Conservation (phyloP, 2,888 invertebrate genomes). For the Amorpha juglandis region DNA sequence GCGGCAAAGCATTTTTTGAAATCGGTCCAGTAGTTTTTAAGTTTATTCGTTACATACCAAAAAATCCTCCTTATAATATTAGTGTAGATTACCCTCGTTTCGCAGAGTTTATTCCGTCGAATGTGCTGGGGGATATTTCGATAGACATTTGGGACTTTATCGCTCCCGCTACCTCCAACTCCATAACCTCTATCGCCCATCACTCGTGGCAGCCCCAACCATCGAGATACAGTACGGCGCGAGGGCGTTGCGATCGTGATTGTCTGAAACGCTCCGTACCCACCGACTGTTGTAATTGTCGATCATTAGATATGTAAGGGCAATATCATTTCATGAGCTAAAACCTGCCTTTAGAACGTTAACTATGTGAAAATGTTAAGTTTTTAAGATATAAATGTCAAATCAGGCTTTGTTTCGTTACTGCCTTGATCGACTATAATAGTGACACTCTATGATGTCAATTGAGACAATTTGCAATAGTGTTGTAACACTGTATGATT, state of each 20-base stretch:
- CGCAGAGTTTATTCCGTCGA: too few relatives aligned
- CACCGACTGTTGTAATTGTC: conserved; percentile 58
- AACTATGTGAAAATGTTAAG: neutral
- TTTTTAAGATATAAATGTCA: neutral
- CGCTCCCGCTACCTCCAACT: neutral
- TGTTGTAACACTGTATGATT: too few relatives aligned
- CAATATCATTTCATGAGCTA: conserved; percentile 34
- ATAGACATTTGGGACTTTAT: neutral
- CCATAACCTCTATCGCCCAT: conserved; percentile 30
- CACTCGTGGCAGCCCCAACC: conserved; percentile 40
- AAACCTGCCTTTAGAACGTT: neutral
- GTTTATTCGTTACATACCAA: too few relatives aligned
- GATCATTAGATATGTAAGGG: conserved; percentile 55
- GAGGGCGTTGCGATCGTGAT: conserved; percentile 67
- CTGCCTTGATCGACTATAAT: too few relatives aligned
- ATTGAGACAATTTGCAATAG: too few relatives aligned
- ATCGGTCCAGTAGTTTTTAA: too few relatives aligned
- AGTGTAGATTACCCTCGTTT: too few relatives aligned
- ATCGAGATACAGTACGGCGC: conserved; percentile 49
- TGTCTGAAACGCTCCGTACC: conserved; percentile 45
- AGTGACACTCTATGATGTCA: too few relatives aligned
- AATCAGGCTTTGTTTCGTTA: too few relatives aligned
- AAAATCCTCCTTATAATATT: too few relatives aligned
- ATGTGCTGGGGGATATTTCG: too few relatives aligned
- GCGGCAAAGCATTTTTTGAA: too few relatives aligned